Evolutionary conservation across 2,888 invertebrate genomes (phyloP), one percentile per base, ranked within the genome.

Genomic region (Brachynemurus nebulosus): DNA sequence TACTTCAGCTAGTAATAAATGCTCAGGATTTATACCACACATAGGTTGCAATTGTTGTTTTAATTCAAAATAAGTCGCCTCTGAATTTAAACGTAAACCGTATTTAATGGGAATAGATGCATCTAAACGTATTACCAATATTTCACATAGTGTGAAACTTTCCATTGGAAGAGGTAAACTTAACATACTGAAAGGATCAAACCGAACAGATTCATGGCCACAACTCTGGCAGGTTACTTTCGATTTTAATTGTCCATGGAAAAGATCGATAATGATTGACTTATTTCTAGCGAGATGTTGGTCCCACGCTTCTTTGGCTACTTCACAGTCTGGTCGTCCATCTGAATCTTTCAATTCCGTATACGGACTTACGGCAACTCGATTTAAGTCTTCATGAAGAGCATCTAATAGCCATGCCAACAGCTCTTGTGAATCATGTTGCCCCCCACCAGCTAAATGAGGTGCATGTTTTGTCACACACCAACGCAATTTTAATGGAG

Each of bases 381-480:
- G 69, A 68, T 91, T 91, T 50, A 92, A 71, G 65, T 92, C 91
- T 69, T 92, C 91, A 65, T 93, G 92, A 52, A 93, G 71, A 40
- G 88, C 83, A 68, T 93, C 92, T 54, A 93, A 69, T 51, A 93
- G 68, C 78, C 92, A 92, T 42, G 90, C 89, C 23, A 93, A 74
- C 52, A 93, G 70, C 67, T 93, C 92, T 72, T 66, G 92, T 42
- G 90, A 88, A 70, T 93, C 92, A 66, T 93, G 92, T 66, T 93
- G 93, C 9, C 88, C 88, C 52, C 88, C 88, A 48, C 89, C 89
- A 51, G 79, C 80, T 61, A 93, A 84, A 53, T 81, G 76, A 25
- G 88, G 86, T 44, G 89, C 88, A 67, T 86, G 82, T 57, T 86
- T 85, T 21, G 83, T 80, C 52, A 93, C 88, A 54, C 86, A 86